Conservation (phyloP, 23 tunicate genomes). For the Clavelina lepadiformis region DNA sequence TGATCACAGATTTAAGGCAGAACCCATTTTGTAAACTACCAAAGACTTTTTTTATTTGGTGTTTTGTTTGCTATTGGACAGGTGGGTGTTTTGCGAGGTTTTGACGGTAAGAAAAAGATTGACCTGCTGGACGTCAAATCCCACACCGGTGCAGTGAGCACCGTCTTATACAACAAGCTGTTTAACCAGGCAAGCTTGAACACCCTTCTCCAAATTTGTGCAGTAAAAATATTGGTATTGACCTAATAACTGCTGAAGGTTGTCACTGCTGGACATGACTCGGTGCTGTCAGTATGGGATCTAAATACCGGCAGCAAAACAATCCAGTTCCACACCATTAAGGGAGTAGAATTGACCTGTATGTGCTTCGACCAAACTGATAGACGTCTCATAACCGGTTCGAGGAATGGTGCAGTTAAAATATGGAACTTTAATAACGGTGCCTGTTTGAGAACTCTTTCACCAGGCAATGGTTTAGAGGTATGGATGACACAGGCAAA, state of each 20-base stretch:
- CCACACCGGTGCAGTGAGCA: slow-evolving; percentile 67
- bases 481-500: slow-evolving; percentile 27
- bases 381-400: slow-evolving; percentile 72
- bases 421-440: slow-evolving; percentile 95
- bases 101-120: slow-evolving; percentile 33
- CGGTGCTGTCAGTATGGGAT: slow-evolving; percentile 89
- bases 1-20: too few relatives aligned
- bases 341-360: slow-evolving; percentile 71
- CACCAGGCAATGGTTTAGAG: slow-evolving; percentile 39
- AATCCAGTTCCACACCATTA: slow-evolving; percentile 67
- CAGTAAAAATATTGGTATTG: neutral
- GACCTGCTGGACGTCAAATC: slow-evolving; percentile 40
- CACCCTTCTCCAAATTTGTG: neutral
- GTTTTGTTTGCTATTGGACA: too few relatives aligned
- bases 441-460: slow-evolving; percentile 57
- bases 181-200: slow-evolving; percentile 67
- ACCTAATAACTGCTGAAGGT: neutral
- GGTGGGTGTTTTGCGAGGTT: slow-evolving; percentile 76
- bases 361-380: slow-evolving; percentile 82
- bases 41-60: too few relatives aligned
- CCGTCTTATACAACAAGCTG: slow-evolving; percentile 74
- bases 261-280: slow-evolving; percentile 86
- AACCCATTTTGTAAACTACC: too few relatives aligned
- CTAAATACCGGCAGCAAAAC: slow-evolving; percentile 85
- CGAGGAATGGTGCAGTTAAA: slow-evolving; percentile 74